These are phyloP conservation scores for Danio albolineatus DNA, from an alignment of 2,797 vertebrate genomes.

Conservation along the genomic window DNA sequence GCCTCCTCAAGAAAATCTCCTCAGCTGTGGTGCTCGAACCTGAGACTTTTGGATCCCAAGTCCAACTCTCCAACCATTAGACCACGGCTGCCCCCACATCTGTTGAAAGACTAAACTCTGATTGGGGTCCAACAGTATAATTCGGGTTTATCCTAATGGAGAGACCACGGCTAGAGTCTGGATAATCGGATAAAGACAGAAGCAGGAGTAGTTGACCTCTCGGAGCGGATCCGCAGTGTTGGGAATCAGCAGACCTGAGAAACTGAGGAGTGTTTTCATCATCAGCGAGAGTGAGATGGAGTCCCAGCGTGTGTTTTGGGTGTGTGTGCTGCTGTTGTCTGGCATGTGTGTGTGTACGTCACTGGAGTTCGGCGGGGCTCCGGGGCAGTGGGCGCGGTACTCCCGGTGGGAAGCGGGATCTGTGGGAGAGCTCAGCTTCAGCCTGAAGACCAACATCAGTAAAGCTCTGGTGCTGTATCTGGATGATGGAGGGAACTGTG, in stretches of 20 bases:
- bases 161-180: constrained; percentile 75
- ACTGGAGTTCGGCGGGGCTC: constrained; percentile 89
- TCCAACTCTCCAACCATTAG: too few relatives aligned
- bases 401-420: constrained; percentile 89
- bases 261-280: not conserved
- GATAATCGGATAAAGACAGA: constrained; percentile 63
- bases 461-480: constrained; percentile 91
- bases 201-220: too few relatives aligned
- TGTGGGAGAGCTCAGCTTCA: constrained; percentile 91
- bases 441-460: constrained; percentile 88
- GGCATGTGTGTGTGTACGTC: constrained; percentile 71
- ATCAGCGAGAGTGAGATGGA: not conserved
- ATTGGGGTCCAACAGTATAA: too few relatives aligned
- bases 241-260: constrained; percentile 46
- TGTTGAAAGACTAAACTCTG: too few relatives aligned
- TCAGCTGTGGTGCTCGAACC: too few relatives aligned
- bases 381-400: constrained; percentile 94
- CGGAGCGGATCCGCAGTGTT: constrained; percentile 27
- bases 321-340: constrained; percentile 74
- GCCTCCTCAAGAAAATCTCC: too few relatives aligned
- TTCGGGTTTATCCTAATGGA: constrained; percentile 66
- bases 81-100: too few relatives aligned
- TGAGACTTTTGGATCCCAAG: too few relatives aligned
- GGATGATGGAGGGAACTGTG: constrained; percentile 94
- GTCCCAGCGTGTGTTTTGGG: constrained; percentile 65